Percentiles rank a stretch among this genome's conserved stretches.
Conservation (phyloP, 2,797 vertebrate genomes). For the Enteromius radiatus region DNA sequence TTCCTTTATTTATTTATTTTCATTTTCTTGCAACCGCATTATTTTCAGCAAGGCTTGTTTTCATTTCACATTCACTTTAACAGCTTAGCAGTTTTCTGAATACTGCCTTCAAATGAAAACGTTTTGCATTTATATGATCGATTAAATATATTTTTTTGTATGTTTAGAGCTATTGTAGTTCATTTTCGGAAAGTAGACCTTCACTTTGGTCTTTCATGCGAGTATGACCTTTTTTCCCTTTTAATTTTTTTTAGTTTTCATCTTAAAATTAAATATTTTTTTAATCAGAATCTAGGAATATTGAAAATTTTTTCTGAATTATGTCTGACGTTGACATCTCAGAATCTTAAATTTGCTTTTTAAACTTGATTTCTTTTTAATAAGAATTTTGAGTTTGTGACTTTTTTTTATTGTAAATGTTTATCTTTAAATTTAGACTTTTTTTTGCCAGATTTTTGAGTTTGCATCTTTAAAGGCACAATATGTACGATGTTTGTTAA, state of each 20-base stretch:
- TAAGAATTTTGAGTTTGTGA: not conserved
- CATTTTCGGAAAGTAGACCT: not conserved
- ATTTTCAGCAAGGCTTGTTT: not conserved
- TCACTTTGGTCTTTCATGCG: not conserved
- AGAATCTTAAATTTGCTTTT: not conserved
- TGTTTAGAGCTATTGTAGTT: not conserved
- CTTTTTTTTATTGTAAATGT: too few relatives aligned
- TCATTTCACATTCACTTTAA: not conserved
- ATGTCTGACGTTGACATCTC: not conserved
- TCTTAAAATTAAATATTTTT: too few relatives aligned
- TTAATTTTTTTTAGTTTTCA: too few relatives aligned
- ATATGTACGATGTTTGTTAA: too few relatives aligned
- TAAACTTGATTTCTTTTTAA: too few relatives aligned
- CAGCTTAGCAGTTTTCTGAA: not conserved
- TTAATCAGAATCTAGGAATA: too few relatives aligned
- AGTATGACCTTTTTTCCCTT: not conserved
- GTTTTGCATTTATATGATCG: not conserved
- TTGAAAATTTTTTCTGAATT: too few relatives aligned
- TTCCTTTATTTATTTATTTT: not conserved
- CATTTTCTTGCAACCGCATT: not conserved
- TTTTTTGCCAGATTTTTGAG: too few relatives aligned
- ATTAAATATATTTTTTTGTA: not conserved
- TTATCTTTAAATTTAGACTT: too few relatives aligned
- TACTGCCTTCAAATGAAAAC: not conserved
- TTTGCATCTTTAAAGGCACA: too few relatives aligned